Evolutionary conservation across 2,888 invertebrate genomes (phyloP).

Genomic region (Apodemia duryi): DNA sequence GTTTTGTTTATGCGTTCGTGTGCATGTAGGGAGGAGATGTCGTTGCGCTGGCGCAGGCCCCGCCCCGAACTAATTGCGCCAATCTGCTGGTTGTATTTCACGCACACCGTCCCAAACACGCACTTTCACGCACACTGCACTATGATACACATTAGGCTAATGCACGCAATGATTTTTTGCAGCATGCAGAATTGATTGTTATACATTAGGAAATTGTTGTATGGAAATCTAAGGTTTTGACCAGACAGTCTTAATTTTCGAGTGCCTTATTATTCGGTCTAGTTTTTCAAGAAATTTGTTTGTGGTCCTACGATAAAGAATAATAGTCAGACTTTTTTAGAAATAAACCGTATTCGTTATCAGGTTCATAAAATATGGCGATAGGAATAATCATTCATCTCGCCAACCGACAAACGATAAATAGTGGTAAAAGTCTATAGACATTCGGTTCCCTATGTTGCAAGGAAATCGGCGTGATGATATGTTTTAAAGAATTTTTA

Average conservation of each 20-base stretch:
- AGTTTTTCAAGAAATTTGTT: background rate
- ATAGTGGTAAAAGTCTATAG: too few species aligned
- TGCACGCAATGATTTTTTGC: conserved; percentile 37
- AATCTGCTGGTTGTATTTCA: conserved; percentile 61
- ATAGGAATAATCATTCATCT: too few species aligned
- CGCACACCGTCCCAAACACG: conserved; percentile 50
- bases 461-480: too few species aligned
- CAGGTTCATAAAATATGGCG: too few species aligned
- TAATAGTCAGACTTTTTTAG: too few species aligned
- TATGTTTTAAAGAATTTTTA: too few species aligned
- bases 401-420: too few species aligned
- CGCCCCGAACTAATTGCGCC: conserved; percentile 73
- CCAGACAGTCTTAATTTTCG: background rate
- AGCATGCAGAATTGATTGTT: conserved; percentile 35
- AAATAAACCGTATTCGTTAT: too few species aligned
- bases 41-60: conserved; percentile 63
- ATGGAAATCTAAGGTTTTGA: background rate
- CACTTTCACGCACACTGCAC: conserved; percentile 30
- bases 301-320: too few species aligned
- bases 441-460: too few species aligned
- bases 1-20: conserved; percentile 47
- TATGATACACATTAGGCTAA: conserved; percentile 50
- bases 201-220: conserved; percentile 33
- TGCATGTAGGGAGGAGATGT: conserved; percentile 71
- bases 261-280: background rate